Evolutionary conservation across 1,140 invertebrate species (phyloP).

Genomic region (Diachasmimorpha longicaudata): DNA sequence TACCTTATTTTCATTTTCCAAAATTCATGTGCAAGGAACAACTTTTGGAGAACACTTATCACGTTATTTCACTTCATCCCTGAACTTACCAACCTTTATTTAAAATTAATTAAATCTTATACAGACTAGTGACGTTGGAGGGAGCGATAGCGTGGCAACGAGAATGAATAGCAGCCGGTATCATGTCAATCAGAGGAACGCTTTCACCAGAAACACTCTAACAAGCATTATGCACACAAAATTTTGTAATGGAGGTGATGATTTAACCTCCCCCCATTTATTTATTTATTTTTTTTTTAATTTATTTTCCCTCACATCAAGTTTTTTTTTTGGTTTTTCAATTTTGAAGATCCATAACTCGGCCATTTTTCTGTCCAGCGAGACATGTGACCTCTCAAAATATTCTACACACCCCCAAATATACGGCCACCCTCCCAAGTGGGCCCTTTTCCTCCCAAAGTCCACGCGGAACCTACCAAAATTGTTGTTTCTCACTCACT

Average conservation of each 20-base stretch:
- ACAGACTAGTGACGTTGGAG: neutral
- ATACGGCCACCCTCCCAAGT: too few species aligned
- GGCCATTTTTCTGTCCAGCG: too few species aligned
- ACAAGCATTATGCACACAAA: neutral
- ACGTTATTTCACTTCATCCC: neutral
- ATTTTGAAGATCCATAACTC: too few species aligned
- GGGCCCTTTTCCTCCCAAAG: too few species aligned
- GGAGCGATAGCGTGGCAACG: neutral
- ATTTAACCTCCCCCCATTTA: too few species aligned
- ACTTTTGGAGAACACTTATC: neutral
- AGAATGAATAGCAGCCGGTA: neutral
- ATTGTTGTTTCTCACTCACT: too few species aligned
- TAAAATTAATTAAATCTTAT: conserved; percentile 4
- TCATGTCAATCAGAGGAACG: conserved; percentile 1
- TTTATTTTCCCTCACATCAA: too few species aligned
- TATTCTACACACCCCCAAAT: too few species aligned
- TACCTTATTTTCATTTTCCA: neutral
- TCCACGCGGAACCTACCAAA: too few species aligned
- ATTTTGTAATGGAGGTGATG: neutral
- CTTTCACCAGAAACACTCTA: neutral
- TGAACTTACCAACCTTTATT: neutral
- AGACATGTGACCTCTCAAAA: too few species aligned
- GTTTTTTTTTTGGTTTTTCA: too few species aligned
- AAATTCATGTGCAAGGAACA: neutral
- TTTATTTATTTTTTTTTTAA: too few species aligned